These are phyloP conservation scores for Beroe ovata DNA, from an alignment of 37 sponge, comb jelly and placozoan genomes.

Conservation along the genomic window DNA sequence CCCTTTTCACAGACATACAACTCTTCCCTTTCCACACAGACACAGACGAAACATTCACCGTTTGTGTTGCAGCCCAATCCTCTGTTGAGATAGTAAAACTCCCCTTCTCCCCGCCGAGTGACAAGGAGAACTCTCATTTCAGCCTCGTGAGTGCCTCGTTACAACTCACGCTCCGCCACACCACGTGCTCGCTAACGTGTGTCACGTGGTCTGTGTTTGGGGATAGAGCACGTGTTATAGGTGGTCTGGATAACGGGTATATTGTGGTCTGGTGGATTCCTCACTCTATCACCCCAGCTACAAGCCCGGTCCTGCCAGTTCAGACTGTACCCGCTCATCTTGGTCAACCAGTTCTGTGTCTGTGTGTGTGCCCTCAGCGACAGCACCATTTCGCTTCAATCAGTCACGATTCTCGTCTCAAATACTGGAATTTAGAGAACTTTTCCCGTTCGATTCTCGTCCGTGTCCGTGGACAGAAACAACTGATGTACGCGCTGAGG, in stretches of 20 bases:
- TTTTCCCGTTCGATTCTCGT: background rate
- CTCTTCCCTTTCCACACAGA: background rate
- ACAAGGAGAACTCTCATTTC: background rate
- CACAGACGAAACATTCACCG: background rate
- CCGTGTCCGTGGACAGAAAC: background rate
- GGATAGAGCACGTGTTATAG: background rate
- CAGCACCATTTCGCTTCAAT: slow-evolving; percentile 1
- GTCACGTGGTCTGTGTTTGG: background rate
- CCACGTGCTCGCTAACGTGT: background rate
- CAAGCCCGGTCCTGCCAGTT: background rate
- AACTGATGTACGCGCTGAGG: background rate
- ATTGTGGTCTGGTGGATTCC: background rate
- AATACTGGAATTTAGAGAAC: background rate
- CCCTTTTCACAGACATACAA: background rate
- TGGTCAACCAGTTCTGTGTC: background rate
- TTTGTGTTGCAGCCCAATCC: background rate
- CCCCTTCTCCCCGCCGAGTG: background rate
- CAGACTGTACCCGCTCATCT: background rate
- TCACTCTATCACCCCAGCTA: background rate
- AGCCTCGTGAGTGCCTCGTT: background rate
- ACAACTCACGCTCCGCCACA: background rate
- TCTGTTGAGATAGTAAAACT: background rate
- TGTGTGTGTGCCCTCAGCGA: slow-evolving; percentile 6
- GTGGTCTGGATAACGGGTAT: slow-evolving; percentile 20
- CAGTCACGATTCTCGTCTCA: background rate